Base-by-base conservation (phyloP, 2,797 vertebrate species). In the Psittacula derbiana region DNA sequence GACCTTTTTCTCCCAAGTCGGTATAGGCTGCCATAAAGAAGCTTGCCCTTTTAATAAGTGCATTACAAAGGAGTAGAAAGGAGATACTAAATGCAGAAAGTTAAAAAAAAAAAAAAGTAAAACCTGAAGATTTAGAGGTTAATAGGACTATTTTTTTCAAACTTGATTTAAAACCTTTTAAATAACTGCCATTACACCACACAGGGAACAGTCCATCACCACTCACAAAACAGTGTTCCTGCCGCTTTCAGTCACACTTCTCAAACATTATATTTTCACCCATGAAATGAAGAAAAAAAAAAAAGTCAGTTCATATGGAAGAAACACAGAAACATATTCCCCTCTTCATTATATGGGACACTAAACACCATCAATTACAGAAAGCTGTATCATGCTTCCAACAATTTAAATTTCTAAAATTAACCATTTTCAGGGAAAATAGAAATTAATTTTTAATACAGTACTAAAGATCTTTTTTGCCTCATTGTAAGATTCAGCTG, bases 331-430 rank as follows among this genome's bases (percentile, higher is more conserved):
- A 88, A 53, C 2, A 6, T 8, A 43, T 44, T 14, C 3, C 21
- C 4, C 2, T 38, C 27, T 52, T 76, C 47, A 7, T n/a, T 38
- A 41, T 16, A 14, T 1, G 0, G 4, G 4, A n/a, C 3, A 47
- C 17, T 25, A 23, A 91, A 33, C 12, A 47, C 17, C 6, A 46
- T 1, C 49, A 38, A 36, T 46, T 71, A 17, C 49, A 67, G 49
- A 86, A 66, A 64, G 24, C 38, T 57, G 11, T 50, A 21, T n/a
- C 38, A 66, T 18, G 12, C 31, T 67, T 57, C 40, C 44, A 80
- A 17, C 1, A 8, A 31, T 16, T 52, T 11, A 41, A 47, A 27
- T 12, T 47, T 11, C 12, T 15, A 24, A 11, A 18, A 30, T 52
- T 28, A 62, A 16, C 14, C 36, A 4, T 19, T 69, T 65, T 31